These are phyloP conservation scores for Galerucella pusilla DNA, from an alignment of 2,888 invertebrate species.

Conservation along the genomic window DNA sequence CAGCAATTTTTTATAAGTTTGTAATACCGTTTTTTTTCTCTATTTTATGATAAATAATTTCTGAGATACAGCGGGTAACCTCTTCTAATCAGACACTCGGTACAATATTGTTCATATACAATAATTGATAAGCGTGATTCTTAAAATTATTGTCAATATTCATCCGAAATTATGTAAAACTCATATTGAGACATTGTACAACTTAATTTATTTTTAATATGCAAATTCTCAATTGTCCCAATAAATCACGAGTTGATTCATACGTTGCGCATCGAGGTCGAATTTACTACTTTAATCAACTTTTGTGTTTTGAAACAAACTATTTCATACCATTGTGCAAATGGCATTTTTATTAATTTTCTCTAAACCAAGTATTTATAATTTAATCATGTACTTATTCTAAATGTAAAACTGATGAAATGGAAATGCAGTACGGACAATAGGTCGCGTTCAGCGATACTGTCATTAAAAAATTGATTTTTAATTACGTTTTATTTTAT, in stretches of 20 bases:
- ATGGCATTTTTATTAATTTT: slow-evolving; percentile 16
- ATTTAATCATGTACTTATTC: slow-evolving; percentile 26
- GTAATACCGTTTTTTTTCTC: too few species aligned
- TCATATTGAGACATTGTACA: neutral
- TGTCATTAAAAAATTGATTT: neutral
- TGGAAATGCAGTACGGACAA: neutral
- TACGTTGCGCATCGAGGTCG: slow-evolving; percentile 12
- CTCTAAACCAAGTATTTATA: slow-evolving; percentile 17
- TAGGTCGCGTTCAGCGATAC: slow-evolving; percentile 1
- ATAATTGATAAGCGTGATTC: too few species aligned
- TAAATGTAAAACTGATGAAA: slow-evolving; percentile 8
- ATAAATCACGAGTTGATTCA: slow-evolving; percentile 2
- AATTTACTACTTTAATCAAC: neutral
- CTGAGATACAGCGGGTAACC: too few species aligned
- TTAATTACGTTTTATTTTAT: neutral
- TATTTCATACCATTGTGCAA: slow-evolving; percentile 30
- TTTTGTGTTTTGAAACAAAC: slow-evolving; percentile 23
- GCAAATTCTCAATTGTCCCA: slow-evolving; percentile 5
- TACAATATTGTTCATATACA: too few species aligned
- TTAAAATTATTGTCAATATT: neutral
- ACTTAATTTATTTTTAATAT: neutral
- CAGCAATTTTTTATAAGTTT: too few species aligned
- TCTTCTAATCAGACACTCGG: too few species aligned
- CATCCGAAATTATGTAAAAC: neutral
- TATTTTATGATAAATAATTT: too few species aligned